phyloP scores from a whole-genome alignment of 2,113 vertebrate genomes.

The Oncorhynchus gorbuscha region DNA sequence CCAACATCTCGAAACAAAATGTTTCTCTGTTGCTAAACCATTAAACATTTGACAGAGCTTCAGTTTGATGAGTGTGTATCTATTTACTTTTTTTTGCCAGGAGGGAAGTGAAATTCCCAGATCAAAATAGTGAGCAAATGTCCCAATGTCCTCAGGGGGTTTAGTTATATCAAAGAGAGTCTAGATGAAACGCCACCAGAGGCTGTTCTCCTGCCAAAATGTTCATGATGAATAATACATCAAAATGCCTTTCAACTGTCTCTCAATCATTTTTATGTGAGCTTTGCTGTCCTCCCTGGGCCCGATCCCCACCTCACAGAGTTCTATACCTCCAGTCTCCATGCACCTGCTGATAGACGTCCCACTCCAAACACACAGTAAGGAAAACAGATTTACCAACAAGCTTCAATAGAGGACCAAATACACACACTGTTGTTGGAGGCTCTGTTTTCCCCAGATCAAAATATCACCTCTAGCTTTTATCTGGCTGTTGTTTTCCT shows the following conservation, averaged over 20 bases:
- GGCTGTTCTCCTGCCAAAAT: slow-evolving; percentile 26
- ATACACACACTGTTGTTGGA: neutral
- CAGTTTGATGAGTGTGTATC: slow-evolving; percentile 19
- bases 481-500: neutral
- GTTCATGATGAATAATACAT: slow-evolving; percentile 42
- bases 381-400: slow-evolving; percentile 6
- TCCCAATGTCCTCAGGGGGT: slow-evolving; percentile 19
- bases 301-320: neutral
- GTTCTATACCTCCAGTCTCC: neutral
- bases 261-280: slow-evolving; percentile 37
- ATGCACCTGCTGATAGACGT: slow-evolving; percentile 16
- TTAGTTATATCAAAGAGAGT: slow-evolving; percentile 34
- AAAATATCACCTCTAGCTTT: neutral
- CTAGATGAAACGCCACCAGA: slow-evolving; percentile 37
- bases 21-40: slow-evolving; percentile 15
- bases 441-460: neutral
- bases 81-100: slow-evolving; percentile 15
- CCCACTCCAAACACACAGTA: neutral
- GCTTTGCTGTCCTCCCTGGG: neutral
- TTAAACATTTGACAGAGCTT: slow-evolving; percentile 9
- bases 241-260: slow-evolving; percentile 40
- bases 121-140: slow-evolving; percentile 34
- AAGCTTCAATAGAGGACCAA: neutral
- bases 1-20: slow-evolving; percentile 8
- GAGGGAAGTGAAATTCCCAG: slow-evolving; percentile 4